Evolutionary conservation across 2,113 vertebrate genomes (phyloP), one percentile per base, ranked within the genome.

Genomic region (Platysternon megacephalum): DNA sequence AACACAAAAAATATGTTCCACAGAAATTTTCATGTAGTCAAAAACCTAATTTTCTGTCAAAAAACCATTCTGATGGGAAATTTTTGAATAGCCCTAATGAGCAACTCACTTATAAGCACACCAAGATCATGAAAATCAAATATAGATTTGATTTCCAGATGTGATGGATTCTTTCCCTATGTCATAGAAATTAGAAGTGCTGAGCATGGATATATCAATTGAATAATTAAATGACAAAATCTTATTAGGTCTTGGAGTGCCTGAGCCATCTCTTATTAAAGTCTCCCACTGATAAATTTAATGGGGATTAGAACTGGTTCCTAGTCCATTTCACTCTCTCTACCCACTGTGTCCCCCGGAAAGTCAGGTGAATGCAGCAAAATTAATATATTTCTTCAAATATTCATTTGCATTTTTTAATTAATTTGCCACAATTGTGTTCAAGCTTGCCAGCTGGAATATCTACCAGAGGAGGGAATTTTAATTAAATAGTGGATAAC

Each of bases 381-480:
- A 92, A 94, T 92, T 89, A 97, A 93, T 81, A 87, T 96, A 95
- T 97, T 96, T 97, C 95, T 95, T 96, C 96, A 97, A 96, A 97
- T 95, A 97, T 74, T 97, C 94, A 97, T 97, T 97, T 96, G 94
- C 92, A 88, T 93, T 97, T 92, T 97, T 94, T 95, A 97, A 97
- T 93, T 92, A 97, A 97, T 97, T 97, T 95, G 80, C 87, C 93
- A 90, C 95, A 95, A 96, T 96, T 93, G 93, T 79, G 94, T 83
- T 97, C 97, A 56, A 97, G 90, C 95, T 97, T 95, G 93, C 97
- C 96, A 97, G 95, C 96, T 97, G 96, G 96, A 97, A 97, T 94
- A 84, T 90, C 92, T 93, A 86, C 90, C 91, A 94, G 91, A 94
- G 88, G 61, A 85, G 90, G 90, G 94, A 95, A 95, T 95, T 95